Evolutionary conservation across 1,140 invertebrate species (phyloP).

Genomic region (Episyrphus balteatus): DNA sequence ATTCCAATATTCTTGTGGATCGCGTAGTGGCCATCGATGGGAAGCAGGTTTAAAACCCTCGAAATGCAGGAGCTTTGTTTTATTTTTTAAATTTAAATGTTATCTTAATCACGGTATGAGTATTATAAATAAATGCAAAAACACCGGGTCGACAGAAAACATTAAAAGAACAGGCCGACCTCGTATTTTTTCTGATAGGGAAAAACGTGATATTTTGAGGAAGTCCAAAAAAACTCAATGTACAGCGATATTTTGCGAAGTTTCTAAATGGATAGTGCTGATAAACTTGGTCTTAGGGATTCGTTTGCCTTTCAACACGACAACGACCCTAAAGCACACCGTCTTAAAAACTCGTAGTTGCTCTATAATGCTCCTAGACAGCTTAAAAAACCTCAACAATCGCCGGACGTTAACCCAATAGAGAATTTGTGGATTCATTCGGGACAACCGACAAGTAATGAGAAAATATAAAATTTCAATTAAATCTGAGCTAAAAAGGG

Average conservation of each 20-base stretch:
- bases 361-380: background rate
- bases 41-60: no score
- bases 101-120: no score
- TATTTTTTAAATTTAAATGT: no score
- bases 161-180: no score
- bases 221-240: no score
- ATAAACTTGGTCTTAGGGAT: slow-evolving; percentile 8
- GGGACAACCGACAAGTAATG: background rate
- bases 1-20: no score
- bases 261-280: slow-evolving; percentile 2
- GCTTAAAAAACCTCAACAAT: background rate
- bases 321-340: slow-evolving; percentile 20
- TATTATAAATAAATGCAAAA: no score
- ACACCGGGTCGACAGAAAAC: no score
- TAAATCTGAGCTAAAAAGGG: background rate
- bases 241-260: background rate
- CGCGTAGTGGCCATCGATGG: no score
- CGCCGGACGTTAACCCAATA: background rate
- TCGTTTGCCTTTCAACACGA: slow-evolving; percentile 6
- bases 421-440: background rate
- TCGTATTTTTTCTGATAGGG: no score
- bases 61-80: no score
- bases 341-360: background rate
- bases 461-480: background rate
- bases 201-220: no score